Evolutionary conservation across 1,140 invertebrate genomes (phyloP).

Genomic region (Matsumurasca onukii): DNA sequence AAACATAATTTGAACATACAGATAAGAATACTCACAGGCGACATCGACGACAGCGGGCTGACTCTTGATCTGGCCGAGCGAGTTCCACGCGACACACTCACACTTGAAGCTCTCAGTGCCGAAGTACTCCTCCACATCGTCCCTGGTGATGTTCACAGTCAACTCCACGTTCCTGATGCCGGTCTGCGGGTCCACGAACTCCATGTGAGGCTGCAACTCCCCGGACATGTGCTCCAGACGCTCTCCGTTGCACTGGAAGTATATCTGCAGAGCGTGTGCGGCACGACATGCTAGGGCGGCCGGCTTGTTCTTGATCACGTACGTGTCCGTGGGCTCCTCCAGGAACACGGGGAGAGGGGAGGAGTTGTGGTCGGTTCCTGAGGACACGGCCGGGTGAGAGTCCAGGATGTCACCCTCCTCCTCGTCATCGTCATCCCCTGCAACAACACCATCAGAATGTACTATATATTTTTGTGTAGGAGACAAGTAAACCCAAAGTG

Average conservation of each 20-base stretch:
- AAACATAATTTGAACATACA: no score
- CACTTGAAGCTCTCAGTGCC: conserved; percentile 73
- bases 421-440: conserved; percentile 20
- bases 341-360: conserved; percentile 77
- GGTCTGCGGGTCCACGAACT: conserved; percentile 81
- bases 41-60: conserved; percentile 79
- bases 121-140: conserved; percentile 89
- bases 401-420: conserved; percentile 39
- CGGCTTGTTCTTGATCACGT: conserved; percentile 86
- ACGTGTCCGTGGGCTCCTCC: conserved; percentile 79
- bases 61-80: conserved; percentile 73
- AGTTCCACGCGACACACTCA: conserved; percentile 81
- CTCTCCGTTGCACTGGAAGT: conserved; percentile 68
- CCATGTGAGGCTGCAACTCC: conserved; percentile 62
- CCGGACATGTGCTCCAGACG: conserved; percentile 50
- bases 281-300: conserved; percentile 83
- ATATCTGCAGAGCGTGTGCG: conserved; percentile 72
- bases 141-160: conserved; percentile 81
- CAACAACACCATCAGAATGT: not conserved
- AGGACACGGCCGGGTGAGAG: conserved; percentile 38
- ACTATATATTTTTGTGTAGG: not conserved
- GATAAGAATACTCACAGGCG: conserved; percentile 76
- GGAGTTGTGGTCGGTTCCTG: conserved; percentile 36
- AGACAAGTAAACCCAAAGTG: conserved; percentile 6
- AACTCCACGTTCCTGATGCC: conserved; percentile 82